Evolutionary conservation across 2,888 invertebrate genomes (phyloP), one percentile per base, ranked within the genome.

Genomic region (Drosophila buzzatii): DNA sequence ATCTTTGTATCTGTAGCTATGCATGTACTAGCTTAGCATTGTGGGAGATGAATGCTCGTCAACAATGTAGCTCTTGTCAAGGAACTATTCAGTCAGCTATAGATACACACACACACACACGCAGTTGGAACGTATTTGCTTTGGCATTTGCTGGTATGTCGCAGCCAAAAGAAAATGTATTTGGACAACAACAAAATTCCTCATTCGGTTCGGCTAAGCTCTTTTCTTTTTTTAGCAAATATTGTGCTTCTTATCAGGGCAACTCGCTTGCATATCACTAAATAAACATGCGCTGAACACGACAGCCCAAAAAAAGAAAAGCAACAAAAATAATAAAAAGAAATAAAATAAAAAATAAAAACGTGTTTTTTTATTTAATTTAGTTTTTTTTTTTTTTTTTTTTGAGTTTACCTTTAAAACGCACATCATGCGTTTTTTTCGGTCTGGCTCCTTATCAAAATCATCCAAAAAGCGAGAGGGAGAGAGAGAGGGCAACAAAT

Each of bases 91-190:
- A 65, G 61, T 53, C 58, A 56, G 65, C 67, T 44, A 73, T 49
- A 74, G 68, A 69, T 62, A 58, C 53, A 59, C 71, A 62, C 56
- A 42, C 59, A 57, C 49, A 59, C 52, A 31, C 53, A 64, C 52
- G 70, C 70, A 62, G 27, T 23, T 35, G 49, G 63, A 52, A 70
- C 51, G 56, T 85, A 78, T 87, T 87, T 90, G 81, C 80, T 86
- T 81, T 86, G 87, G 82, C 85, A 86, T 87, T 85, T 82, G 39
- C 70, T 84, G 39, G 72, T 76, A 71, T 85, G 85, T 88, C 85
- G 88, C 85, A 82, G 69, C 71, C 83, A 72, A 66, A 51, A 65
- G 33, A 52, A 76, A 79, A 76, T 79, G 66, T 52, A 68, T 89
- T 83, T 71, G 51, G 77, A 62, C 71, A 67, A 71, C 57, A 73